Evolutionary conservation across 2,797 vertebrate species (phyloP).

Genomic region (Zenarchopterus dispar): DNA sequence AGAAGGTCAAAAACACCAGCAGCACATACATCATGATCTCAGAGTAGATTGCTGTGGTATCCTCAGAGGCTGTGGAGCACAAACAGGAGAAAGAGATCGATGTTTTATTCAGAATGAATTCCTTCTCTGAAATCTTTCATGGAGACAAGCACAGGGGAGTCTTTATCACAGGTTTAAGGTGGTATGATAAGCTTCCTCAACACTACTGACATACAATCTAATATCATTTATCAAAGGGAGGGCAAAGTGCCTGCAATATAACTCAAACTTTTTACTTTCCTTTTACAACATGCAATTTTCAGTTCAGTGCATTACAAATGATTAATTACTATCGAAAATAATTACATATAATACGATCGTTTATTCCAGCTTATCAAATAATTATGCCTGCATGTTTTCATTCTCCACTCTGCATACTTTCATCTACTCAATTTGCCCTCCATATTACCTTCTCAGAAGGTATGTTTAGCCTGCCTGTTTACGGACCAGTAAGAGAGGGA

Average conservation of each 20-base stretch:
- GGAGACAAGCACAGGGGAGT: conserved; percentile 16
- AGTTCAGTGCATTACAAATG: too few relatives aligned
- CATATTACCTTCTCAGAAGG: too few relatives aligned
- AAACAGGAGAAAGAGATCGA: conserved; percentile 42
- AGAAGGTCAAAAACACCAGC: conserved; percentile 93
- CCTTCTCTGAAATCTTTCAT: conserved; percentile 10
- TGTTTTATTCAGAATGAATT: conserved; percentile 58
- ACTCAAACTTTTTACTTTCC: neutral
- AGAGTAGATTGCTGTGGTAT: conserved; percentile 90
- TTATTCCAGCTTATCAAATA: neutral
- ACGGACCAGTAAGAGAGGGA: neutral
- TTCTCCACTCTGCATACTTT: neutral
- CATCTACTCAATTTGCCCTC: neutral
- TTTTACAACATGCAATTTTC: neutral
- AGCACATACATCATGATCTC: conserved; percentile 98
- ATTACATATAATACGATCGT: neutral
- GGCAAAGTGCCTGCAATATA: conserved; percentile 1
- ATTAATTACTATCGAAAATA: too few relatives aligned
- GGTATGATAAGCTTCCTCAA: conserved; percentile 24
- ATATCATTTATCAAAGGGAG: conserved; percentile 5
- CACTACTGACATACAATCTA: conserved; percentile 25
- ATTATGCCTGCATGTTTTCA: neutral
- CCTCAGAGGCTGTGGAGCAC: conserved; percentile 81
- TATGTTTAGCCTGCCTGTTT: neutral
- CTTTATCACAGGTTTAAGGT: conserved; percentile 13